Base-by-base conservation (phyloP, 2,113 vertebrate genomes). In the Recurvirostra avosetta region DNA sequence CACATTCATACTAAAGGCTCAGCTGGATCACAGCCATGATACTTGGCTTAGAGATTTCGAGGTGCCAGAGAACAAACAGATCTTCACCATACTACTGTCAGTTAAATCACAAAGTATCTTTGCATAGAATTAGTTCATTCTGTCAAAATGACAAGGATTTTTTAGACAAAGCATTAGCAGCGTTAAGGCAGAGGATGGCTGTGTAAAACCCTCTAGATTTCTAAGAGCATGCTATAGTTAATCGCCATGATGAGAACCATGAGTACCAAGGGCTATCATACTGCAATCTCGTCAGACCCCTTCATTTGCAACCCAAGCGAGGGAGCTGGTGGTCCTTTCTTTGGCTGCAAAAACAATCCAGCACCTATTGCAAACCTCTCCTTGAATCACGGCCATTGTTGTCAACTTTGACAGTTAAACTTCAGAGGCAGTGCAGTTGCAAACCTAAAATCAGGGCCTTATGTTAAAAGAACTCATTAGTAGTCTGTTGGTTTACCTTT, bases 61-160 rank as follows among this genome's bases (percentile, higher is more conserved):
- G 87, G 92, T 91, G 88, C 45, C 76, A 87, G 73, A 56, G 80
- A 96, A 91, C 55, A 94, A 95, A 74, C 68, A 81, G 55, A 77
- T 94, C 94, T 91, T 95, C 56, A 91, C 66, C 40, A 65, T 75
- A 12, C 73, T 89, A 81, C 11, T 84, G 84, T 75, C 91, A 87
- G 43, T 93, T 95, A 92, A 94, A 95, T 92, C 52, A 78, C 55
- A 36, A 72, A 94, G 30, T 79, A 32, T 82, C 84, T 96, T 96
- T 96, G 84, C 93, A 95, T 71, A 61, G 91, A 91, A 91, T 95
- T 92, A 95, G 43, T 52, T 95, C 81, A 92, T 89, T 84, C 84
- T 94, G 70, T 92, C 94, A 91, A 82, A 85, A 36, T 91, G 95
- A 87, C 76, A 90, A 53, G 65, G 66, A 81, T 87, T 78, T 96